A percentile compares a stretch with the other conserved stretches of the same genome.
phyloP scores from a whole-genome alignment of 1,140 invertebrate species.

The Chironomus tepperi region DNA sequence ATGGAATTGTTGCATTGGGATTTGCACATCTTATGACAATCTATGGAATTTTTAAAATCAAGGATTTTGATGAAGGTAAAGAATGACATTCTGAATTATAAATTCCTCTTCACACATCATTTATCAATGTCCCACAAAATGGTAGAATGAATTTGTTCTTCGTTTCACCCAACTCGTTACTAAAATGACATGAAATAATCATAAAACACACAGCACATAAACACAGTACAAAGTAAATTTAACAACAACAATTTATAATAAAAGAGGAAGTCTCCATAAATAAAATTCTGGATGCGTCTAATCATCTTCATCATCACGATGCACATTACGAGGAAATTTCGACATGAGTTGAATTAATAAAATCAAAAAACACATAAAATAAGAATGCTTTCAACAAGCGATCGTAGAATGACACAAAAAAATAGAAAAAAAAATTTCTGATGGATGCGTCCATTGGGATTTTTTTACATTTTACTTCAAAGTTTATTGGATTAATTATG shows the following conservation, averaged over 20 bases:
- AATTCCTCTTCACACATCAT: too few species aligned
- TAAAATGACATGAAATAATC: background rate
- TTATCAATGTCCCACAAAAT: too few species aligned
- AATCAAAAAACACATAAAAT: background rate
- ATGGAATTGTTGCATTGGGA: too few species aligned
- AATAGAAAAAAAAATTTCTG: background rate
- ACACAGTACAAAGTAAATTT: background rate
- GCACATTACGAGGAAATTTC: background rate
- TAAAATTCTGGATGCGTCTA: background rate
- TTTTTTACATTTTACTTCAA: too few species aligned
- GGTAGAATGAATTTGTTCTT: too few species aligned
- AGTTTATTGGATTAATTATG: too few species aligned
- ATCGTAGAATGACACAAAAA: background rate
- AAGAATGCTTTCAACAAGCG: background rate
- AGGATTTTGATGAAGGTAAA: too few species aligned
- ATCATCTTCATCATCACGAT: background rate
- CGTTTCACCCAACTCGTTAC: background rate
- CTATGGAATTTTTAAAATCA: too few species aligned
- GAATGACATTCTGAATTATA: too few species aligned
- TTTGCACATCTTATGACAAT: too few species aligned
- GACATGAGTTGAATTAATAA: background rate
- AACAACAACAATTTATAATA: background rate
- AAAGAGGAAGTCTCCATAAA: background rate
- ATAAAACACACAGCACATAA: background rate
- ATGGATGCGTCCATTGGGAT: background rate